A percentile compares a stretch with the other conserved stretches of the same genome.
Evolutionary conservation across 2,113 vertebrate genomes (phyloP).

Genomic region (Etia nguti): DNA sequence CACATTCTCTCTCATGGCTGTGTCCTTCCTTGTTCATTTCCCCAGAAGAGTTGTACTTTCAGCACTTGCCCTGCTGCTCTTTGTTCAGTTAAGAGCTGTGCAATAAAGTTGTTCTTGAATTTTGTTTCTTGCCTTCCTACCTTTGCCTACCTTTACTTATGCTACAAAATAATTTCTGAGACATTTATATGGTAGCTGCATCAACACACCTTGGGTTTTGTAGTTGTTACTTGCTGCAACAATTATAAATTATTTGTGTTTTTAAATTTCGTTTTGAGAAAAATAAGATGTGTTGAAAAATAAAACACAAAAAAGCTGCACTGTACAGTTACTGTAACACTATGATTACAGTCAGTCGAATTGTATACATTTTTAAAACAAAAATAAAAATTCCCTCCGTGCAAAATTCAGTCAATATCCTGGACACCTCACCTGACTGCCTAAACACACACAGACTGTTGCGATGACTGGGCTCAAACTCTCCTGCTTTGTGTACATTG

Average conservation of each 20-base stretch:
- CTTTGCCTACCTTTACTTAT: not conserved
- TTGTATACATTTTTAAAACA: not conserved
- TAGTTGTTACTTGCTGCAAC: not conserved
- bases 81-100: not conserved
- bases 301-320: not conserved
- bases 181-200: not conserved
- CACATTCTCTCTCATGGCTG: not conserved
- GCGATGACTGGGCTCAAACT: not conserved
- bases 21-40: not conserved
- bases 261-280: not conserved
- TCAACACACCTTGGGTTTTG: not conserved
- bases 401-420: constrained; percentile 26
- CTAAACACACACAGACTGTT: constrained; percentile 39
- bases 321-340: not conserved
- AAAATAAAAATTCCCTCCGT: not conserved
- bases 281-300: not conserved
- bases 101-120: not conserved
- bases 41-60: not conserved
- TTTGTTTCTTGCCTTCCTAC: not conserved
- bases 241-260: not conserved
- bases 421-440: constrained; percentile 53
- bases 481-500: not conserved
- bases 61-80: not conserved
- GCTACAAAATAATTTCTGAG: not conserved
- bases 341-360: not conserved